Evolutionary conservation across 2,888 invertebrate species (phyloP).

Genomic region (Subacronicta megacephala): DNA sequence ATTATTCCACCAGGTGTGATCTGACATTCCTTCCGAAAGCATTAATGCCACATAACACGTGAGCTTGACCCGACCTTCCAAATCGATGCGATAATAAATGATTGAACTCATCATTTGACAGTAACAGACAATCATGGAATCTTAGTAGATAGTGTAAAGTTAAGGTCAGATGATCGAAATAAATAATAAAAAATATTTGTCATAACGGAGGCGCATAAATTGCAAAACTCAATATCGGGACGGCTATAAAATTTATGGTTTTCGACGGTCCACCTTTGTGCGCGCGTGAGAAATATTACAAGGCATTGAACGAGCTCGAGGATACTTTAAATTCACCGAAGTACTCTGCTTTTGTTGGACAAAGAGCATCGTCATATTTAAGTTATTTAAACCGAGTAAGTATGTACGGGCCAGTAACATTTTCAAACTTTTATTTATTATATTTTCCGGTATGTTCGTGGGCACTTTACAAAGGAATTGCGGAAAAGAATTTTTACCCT

Average conservation of each 20-base stretch:
- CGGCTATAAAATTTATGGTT: constrained; percentile 80
- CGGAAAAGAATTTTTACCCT: constrained; percentile 30
- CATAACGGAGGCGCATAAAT: constrained; percentile 72
- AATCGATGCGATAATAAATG: constrained; percentile 58
- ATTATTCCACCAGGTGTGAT: constrained; percentile 32
- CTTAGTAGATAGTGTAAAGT: constrained; percentile 51
- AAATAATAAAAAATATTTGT: constrained; percentile 62
- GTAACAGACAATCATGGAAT: constrained; percentile 53
- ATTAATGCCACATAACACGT: constrained; percentile 27
- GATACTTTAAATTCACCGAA: constrained; percentile 79
- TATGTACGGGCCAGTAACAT: constrained; percentile 52
- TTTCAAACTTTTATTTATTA: constrained; percentile 58
- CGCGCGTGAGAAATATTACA: constrained; percentile 75
- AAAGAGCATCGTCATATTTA: constrained; percentile 63
- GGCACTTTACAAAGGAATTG: constrained; percentile 26
- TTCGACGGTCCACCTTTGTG: constrained; percentile 75
- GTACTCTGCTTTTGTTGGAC: constrained; percentile 67
- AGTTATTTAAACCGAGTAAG: constrained; percentile 55
- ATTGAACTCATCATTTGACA: constrained; percentile 58
- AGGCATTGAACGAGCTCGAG: constrained; percentile 69
- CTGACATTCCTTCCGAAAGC: constrained; percentile 40
- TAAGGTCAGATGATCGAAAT: constrained; percentile 67
- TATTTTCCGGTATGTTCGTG: constrained; percentile 39
- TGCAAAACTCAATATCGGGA: constrained; percentile 80
- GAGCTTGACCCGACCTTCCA: constrained; percentile 58